A percentile compares a stretch with the other conserved stretches of the same genome.
These are phyloP conservation scores for Microdon myrmicae DNA, from an alignment of 2,888 invertebrate species.

Conservation along the genomic window DNA sequence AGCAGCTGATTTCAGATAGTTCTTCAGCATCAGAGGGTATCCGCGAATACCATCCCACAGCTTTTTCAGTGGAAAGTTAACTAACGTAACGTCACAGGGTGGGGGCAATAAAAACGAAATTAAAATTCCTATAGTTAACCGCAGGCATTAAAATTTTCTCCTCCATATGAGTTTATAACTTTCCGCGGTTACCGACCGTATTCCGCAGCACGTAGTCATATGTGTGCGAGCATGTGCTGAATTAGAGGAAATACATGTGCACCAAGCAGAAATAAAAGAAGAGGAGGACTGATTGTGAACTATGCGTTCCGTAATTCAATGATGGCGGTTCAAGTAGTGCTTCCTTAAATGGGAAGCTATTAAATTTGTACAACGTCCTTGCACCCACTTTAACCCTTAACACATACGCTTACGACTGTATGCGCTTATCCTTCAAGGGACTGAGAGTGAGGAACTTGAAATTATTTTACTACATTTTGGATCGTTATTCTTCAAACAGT, in stretches of 20 bases:
- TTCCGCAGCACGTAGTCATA: neutral
- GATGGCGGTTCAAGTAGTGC: neutral
- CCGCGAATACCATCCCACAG: conserved; percentile 2
- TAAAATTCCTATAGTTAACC: conserved; percentile 53
- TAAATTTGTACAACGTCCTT: conserved; percentile 35
- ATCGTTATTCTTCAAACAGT: conserved; percentile 51
- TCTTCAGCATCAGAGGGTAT: no score
- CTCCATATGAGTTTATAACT: conserved; percentile 53
- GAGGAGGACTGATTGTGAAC: no score
- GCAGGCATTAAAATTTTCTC: conserved; percentile 52
- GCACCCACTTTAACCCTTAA: conserved; percentile 14
- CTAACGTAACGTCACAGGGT: conserved; percentile 51
- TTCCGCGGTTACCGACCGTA: conserved; percentile 34
- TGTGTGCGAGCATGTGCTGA: neutral
- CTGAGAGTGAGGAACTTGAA: conserved; percentile 29
- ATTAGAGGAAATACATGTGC: conserved; percentile 2
- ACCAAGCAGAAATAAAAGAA: neutral
- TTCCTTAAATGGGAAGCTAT: conserved; percentile 31
- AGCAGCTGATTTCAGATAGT: no score
- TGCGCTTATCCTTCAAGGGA: neutral
- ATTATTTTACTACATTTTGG: conserved; percentile 46
- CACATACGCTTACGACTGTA: neutral
- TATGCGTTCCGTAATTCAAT: neutral
- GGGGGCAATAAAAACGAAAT: conserved; percentile 52
- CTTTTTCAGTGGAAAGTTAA: conserved; percentile 47